Base-by-base conservation (phyloP, 2,888 invertebrate species). In the Drosophila kambysellisi region DNA sequence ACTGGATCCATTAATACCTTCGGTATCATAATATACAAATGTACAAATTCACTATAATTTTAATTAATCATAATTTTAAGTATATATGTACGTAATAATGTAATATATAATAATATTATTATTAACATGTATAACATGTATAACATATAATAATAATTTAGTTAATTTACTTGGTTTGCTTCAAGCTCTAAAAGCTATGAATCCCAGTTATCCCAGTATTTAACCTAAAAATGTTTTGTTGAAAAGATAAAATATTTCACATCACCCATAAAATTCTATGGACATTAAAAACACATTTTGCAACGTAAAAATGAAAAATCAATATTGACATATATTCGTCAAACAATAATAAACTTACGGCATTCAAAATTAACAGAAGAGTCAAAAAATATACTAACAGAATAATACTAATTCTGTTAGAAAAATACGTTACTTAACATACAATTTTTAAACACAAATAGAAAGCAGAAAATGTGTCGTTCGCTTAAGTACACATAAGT, bases 361-460 rank as follows among this genome's bases (percentile, higher is more conserved):
- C 33, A 12, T n/a, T 29, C 7, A 25, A 5, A 17, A 56, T 30
- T 20, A n/a, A 43, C 3, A 12, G n/a, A 33, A 43, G 15, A 37
- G 6, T 11, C 5, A 9, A 7, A 30, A 50, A n/a, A 32, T 51
- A n/a, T 39, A 11, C 15, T 56, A 56, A 29, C 54, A 50, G 46
- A 48, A n/a, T 20, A 12, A 43, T 29, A 50, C 29, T 11, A 30
- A 20, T 15, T 29, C 32, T 77, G 57, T 62, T 50, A 69, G 5
- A 4, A 3, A 2, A 17, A 4, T n/a, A 41, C 68, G 61, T 43
- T 53, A 48, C 1, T 48, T 53, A 54, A 60, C 74, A 58, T 51
- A 25, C 11, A 35, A 51, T 12, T 6, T 37, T n/a, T 37, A 15
- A 48, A 33, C 54, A 59, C n/a, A 39, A 30, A 35, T 33, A 4